Percentiles rank a stretch among this genome's conserved stretches.
Evolutionary conservation across 2,113 vertebrate species (phyloP).

Genomic region (Oceanodroma tethys): DNA sequence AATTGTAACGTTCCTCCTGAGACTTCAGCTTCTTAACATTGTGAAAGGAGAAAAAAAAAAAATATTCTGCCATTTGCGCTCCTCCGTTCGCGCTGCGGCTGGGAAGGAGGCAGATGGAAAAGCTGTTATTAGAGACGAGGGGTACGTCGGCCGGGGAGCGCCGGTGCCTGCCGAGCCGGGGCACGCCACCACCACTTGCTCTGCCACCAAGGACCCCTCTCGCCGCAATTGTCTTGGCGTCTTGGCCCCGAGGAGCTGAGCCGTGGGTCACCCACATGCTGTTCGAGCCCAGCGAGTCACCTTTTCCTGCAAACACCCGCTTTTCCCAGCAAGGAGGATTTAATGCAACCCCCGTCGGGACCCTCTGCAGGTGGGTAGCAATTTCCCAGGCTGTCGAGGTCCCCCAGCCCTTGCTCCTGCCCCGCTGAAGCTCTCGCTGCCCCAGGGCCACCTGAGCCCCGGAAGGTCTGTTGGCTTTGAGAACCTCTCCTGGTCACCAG

Average conservation of each 20-base stretch:
- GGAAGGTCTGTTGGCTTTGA: not conserved
- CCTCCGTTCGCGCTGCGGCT: not conserved
- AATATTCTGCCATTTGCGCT: not conserved
- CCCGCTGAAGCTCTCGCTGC: not conserved
- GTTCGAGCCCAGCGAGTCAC: not conserved
- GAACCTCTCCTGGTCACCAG: not conserved
- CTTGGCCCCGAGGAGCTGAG: not conserved
- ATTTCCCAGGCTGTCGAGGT: not conserved
- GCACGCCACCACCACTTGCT: not conserved
- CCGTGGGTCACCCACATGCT: not conserved
- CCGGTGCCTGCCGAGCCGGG: not conserved
- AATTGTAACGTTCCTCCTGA: not conserved
- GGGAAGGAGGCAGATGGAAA: not conserved
- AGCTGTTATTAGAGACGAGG: not conserved
- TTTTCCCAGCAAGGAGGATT: not conserved
- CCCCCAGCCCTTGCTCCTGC: not conserved
- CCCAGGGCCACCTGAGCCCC: not conserved
- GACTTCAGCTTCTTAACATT: not conserved
- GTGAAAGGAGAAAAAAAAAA: not conserved
- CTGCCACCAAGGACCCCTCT: not conserved
- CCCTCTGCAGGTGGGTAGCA: not conserved
- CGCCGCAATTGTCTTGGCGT: accelerated
- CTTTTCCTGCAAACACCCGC: not conserved
- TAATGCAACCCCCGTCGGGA: not conserved
- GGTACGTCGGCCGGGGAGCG: accelerated